A percentile compares a stretch with the other conserved stretches of the same genome.
These are phyloP conservation scores for Carollia perspicillata DNA, from an alignment of 2,113 vertebrate genomes.

Conservation along the genomic window DNA sequence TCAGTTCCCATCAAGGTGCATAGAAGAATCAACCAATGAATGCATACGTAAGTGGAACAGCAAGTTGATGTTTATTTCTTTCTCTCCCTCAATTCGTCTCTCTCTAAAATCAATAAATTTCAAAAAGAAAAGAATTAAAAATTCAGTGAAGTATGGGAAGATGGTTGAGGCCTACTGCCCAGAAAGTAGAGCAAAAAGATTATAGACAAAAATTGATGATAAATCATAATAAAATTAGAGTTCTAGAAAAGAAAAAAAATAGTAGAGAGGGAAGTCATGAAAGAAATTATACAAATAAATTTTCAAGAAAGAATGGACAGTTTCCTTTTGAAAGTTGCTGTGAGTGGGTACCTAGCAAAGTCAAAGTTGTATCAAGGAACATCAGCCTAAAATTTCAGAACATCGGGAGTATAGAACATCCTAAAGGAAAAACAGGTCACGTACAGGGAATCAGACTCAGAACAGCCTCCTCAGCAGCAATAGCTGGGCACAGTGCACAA, in stretches of 20 bases:
- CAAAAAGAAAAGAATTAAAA: neutral
- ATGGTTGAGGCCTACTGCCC: neutral
- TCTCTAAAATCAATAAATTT: too few relatives aligned
- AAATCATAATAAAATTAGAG: neutral
- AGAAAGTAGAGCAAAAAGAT: neutral
- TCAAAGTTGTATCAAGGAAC: neutral
- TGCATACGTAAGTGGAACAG: too few relatives aligned
- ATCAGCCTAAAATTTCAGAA: neutral
- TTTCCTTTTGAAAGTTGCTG: neutral
- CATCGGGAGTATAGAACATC: neutral
- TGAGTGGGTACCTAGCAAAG: neutral
- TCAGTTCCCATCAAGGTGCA: too few relatives aligned
- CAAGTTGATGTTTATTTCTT: too few relatives aligned
- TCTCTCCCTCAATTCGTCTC: too few relatives aligned
- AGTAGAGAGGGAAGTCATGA: neutral
- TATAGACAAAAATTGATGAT: neutral
- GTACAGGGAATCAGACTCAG: neutral
- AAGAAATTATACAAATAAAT: neutral
- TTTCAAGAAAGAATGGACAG: neutral
- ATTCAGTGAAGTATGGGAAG: neutral
- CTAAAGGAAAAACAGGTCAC: neutral
- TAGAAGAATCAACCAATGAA: too few relatives aligned
- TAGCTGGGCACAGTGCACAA: neutral
- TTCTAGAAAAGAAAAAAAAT: conserved; percentile 30
- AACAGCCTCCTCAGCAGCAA: neutral